These are phyloP conservation scores for Sturnus vulgaris DNA, from an alignment of 2,113 vertebrate species.

Conservation along the genomic window DNA sequence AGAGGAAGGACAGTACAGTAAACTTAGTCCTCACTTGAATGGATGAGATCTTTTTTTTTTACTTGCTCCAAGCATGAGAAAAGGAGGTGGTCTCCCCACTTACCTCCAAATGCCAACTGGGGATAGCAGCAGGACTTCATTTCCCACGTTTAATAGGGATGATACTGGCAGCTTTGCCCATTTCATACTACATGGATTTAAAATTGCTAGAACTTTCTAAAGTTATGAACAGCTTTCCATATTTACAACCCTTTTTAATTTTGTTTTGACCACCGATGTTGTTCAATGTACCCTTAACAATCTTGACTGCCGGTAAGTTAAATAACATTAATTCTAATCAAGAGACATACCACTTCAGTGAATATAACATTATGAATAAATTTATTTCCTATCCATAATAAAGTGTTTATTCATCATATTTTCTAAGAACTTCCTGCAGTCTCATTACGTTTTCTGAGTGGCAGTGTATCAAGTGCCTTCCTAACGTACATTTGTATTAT, in stretches of 20 bases:
- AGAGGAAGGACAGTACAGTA: fast-evolving
- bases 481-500: not conserved
- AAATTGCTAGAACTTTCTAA: not conserved
- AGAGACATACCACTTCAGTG: not conserved
- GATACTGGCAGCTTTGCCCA: not conserved
- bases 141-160: not conserved
- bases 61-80: not conserved
- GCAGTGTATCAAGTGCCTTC: not conserved
- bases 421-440: not conserved
- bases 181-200: not conserved
- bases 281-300: not conserved
- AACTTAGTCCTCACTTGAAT: not conserved
- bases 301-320: not conserved
- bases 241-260: not conserved
- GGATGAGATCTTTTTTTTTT: not conserved
- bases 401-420: slow-evolving; percentile 20
- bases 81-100: not conserved
- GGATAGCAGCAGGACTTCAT: not conserved
- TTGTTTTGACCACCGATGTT: not conserved
- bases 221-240: not conserved
- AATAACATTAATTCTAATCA: not conserved
- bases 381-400: not conserved
- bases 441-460: not conserved
- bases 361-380: not conserved
- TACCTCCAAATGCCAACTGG: not conserved